phyloP scores from a whole-genome alignment of 2,888 invertebrate species.

The Aphodius sticticus region DNA sequence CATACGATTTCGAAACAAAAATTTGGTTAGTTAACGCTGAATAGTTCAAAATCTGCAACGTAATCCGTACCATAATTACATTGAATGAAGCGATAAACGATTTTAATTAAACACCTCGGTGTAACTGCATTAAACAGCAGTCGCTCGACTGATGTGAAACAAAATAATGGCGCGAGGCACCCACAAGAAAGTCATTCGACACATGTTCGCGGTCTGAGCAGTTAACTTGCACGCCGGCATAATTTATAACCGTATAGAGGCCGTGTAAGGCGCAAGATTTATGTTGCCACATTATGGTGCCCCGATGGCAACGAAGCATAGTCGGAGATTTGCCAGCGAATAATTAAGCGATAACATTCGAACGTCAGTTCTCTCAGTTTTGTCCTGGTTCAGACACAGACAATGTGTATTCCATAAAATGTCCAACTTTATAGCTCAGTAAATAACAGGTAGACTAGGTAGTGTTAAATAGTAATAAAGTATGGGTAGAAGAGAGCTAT shows the following conservation, averaged over 20 bases:
- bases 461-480: background rate
- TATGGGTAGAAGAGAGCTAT: background rate
- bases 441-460: background rate
- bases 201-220: constrained; percentile 21
- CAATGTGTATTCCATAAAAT: background rate
- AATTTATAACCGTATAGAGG: constrained; percentile 17
- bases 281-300: constrained; percentile 19
- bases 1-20: background rate
- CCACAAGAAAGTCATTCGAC: constrained; percentile 24
- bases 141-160: background rate
- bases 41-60: background rate
- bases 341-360: constrained; percentile 20
- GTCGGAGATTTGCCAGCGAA: constrained; percentile 10
- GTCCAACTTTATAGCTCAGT: background rate
- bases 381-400: background rate
- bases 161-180: background rate
- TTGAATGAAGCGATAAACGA: background rate
- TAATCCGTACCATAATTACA: background rate
- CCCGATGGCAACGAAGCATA: background rate
- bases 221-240: constrained; percentile 4
- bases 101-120: background rate
- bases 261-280: constrained; percentile 20
- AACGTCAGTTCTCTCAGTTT: background rate
- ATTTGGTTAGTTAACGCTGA: background rate
- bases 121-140: background rate